Evolutionary conservation across 1,140 invertebrate species (phyloP), one percentile per base, ranked within the genome.

Genomic region (Pachypsylla venusta): DNA sequence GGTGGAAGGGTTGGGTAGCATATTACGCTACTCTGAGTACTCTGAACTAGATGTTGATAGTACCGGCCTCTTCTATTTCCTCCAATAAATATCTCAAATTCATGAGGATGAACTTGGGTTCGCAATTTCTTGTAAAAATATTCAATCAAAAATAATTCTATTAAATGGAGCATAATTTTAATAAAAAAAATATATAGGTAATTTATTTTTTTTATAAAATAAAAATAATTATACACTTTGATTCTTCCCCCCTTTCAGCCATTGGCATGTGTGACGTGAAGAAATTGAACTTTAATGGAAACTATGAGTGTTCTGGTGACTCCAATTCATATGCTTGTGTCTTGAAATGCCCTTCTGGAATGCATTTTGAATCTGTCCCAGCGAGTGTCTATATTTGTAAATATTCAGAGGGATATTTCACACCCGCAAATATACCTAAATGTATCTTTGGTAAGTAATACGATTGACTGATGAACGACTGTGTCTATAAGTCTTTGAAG

Each of bases 261-360:
- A 67, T 75, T 1, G 71, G 74, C 25, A 73, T 63, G 1, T 87
- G 85, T 66, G 75, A 74, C 61, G 67, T 76, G 1, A 72, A 76
- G 27, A 81, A 79, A 55, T 64, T 86, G 16, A 74, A 75, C 0
- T 88, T 88, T 67, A 88, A 88, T 68, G 87, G 86, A 2, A 81
- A 76, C 22, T 85, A 83, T 68, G 79, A 79, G 27, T 89, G 87
- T 65, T 74, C 71, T 1, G 81, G 79, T 2, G 73, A 80, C 62
- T 70, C 65, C 12, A 75, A 80, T 14, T 67, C 70, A 25, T 79
- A 81, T 56, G 75, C 73, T 1, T 91, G 88, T 69, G 69, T 67
- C 0, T 68, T 90, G 0, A 72, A 65, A 2, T 93, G 89, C 65
- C 81, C 85, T 3, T 48, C 69, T 28, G 80, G 79, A 4, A 73